Base-by-base conservation (phyloP, 2,797 vertebrate species). In the Lepus oiostolus region DNA sequence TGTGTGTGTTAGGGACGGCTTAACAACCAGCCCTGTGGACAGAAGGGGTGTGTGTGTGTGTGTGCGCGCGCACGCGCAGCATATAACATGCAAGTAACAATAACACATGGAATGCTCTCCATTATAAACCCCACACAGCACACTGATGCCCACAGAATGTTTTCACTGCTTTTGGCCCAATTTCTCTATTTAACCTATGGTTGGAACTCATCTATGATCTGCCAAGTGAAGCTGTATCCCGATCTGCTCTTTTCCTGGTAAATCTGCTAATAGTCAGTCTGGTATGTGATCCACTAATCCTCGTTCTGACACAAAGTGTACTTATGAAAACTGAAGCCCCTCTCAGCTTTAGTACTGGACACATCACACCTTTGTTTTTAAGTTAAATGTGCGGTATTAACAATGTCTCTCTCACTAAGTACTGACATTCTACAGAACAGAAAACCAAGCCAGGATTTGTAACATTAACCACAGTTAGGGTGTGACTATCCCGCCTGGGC, bases 381-480 rank as follows among this genome's bases (percentile, higher is more conserved):
- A 77, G 24, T 76, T 85, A 88, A 85, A 81, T 47, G 70, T 84
- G 32, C 50, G 35, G 52, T 83, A 52, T 70, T 83, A 85, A 85
- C 74, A 89, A 70, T 91, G 68, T 58, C 28, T 68, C 76, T 71
- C 79, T 72, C 28, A 35, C 50, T 82, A 81, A 22, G 42, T 77
- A 47, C 72, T 50, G 13, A 32, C 35, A 82, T 77, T 35, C 60
- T 88, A 42, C 7, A n/a, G 50, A 91, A 93, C 11, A 92, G 72
- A 52, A 83, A 68, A 65, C 63, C 52, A 80, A 75, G 32, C 9
- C n/a, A 65, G 14, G 2, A 52, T 75, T 16, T 58, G 32, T 52
- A 67, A 28, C 11, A 28, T 67, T 47, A 85, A 50, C 14, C n/a
- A 76, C 28, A 77, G 35, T 75, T 72, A 4, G 65, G 13, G 22